Evolutionary conservation across 2,888 invertebrate genomes (phyloP).

Genomic region (Hirudinaria manillensis): DNA sequence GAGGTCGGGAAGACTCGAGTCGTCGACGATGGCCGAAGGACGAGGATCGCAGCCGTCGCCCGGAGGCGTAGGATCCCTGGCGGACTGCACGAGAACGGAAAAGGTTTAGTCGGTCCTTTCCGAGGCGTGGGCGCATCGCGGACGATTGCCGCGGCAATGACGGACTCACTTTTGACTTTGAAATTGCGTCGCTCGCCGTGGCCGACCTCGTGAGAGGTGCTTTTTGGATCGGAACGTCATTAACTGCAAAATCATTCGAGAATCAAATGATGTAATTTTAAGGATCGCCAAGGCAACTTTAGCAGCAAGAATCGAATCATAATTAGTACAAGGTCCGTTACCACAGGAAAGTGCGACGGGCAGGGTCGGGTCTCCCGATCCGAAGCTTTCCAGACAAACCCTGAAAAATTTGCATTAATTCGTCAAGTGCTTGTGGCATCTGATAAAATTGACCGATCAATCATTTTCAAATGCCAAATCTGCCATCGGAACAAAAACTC

Average conservation of each 20-base stretch:
- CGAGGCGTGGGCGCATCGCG: too few relatives aligned
- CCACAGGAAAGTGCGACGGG: conserved; percentile 13
- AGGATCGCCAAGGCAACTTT: background rate
- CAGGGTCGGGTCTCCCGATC: conserved; percentile 23
- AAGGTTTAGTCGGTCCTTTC: too few relatives aligned
- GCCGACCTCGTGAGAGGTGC: conserved; percentile 5
- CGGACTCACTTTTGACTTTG: conserved; percentile 1
- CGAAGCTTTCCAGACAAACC: background rate
- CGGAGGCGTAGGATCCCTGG: conserved; percentile 15
- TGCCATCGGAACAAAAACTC: conserved; percentile 36
- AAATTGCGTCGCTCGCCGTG: background rate
- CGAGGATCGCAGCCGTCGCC: background rate
- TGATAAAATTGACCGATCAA: background rate
- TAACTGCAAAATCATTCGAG: background rate
- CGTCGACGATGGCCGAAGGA: background rate
- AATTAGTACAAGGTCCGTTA: background rate
- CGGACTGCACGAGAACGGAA: background rate
- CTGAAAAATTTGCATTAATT: background rate
- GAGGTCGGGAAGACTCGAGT: conserved; percentile 25
- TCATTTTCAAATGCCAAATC: conserved; percentile 3
- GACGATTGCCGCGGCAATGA: too few relatives aligned
- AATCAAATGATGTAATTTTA: too few relatives aligned
- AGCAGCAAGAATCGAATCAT: background rate
- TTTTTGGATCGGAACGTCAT: background rate
- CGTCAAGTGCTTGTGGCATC: background rate